Evolutionary conservation across 1,140 invertebrate species (phyloP).

Genomic region (Apocrypta bakeri): DNA sequence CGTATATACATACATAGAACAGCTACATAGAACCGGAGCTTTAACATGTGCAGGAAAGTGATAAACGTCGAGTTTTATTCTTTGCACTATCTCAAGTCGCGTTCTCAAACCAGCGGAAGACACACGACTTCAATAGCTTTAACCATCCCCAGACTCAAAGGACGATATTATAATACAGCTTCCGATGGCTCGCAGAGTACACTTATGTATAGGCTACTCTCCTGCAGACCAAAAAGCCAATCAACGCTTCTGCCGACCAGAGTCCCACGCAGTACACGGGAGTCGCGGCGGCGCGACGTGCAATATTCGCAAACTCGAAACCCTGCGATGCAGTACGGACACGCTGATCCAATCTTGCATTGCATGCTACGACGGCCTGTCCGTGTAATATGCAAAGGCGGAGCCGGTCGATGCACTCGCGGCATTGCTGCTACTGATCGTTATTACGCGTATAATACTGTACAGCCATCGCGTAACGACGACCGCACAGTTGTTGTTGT

Average conservation of each 20-base stretch:
- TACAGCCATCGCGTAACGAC: too few relatives aligned
- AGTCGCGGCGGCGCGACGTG: neutral
- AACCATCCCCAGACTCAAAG: too few relatives aligned
- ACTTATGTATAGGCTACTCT: neutral
- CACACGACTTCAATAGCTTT: too few relatives aligned
- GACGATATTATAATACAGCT: constrained; percentile 17
- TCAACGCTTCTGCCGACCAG: neutral
- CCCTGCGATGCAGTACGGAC: neutral
- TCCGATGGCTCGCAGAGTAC: too few relatives aligned
- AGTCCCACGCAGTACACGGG: neutral
- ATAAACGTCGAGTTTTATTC: too few relatives aligned
- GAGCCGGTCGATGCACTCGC: neutral
- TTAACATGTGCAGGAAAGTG: too few relatives aligned
- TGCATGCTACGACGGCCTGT: constrained; percentile 1
- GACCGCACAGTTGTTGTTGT: neutral
- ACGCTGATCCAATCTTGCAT: constrained; percentile 24
- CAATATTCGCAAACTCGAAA: constrained; percentile 22
- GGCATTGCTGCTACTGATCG: neutral
- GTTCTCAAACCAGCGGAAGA: too few relatives aligned
- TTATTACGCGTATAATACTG: too few relatives aligned
- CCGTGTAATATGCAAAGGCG: constrained; percentile 1
- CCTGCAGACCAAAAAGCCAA: neutral
- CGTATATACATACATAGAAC: too few relatives aligned
- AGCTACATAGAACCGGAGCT: too few relatives aligned
- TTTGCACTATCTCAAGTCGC: too few relatives aligned